Base-by-base conservation (phyloP, 2,888 invertebrate species). In the Drosophila mimetica region DNA sequence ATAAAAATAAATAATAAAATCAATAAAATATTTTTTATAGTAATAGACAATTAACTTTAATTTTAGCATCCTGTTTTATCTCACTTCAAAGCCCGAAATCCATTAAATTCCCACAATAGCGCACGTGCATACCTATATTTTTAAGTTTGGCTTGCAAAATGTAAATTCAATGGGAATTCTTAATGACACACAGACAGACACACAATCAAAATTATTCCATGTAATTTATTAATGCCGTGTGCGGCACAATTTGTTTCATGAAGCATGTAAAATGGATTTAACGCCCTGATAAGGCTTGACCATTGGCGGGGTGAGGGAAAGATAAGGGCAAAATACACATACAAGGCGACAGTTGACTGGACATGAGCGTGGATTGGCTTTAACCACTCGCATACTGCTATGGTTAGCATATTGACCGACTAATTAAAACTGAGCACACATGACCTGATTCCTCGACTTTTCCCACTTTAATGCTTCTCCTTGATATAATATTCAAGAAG, bases 211-310 rank as follows among this genome's bases (percentile, higher is more conserved):
- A 60, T 74, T 54, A 77, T 73, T 66, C 48, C 64, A 55, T 74
- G 74, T 85, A 87, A 82, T 87, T 87, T 85, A 82, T 82, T 85
- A 82, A 85, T 82, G 76, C 74, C 66, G 50, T 75, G 64, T 41
- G 55, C 59, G 64, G 71, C 73, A 77, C 67, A 75, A 80, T 76
- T 85, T 79, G 80, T 79, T 74, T 74, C 74, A 76, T 54, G 63
- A 66, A 58, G 65, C 75, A 64, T 75, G 84, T 80, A 70, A 75
- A 71, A 81, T 63, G 86, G 71, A 84, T 72, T 84, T 76, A 75
- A 81, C 66, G 64, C 74, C 53, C 50, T 46, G 70, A 72, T 72
- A 72, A 53, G 52, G 57, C 53, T 51, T 57, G 51, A 20, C 53
- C 48, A 39, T 36, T 28, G 41, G 25, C 36, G 44, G 25, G 22